Conservation (phyloP, 1,140 invertebrate species). For the Gonatopus flavifemur region DNA sequence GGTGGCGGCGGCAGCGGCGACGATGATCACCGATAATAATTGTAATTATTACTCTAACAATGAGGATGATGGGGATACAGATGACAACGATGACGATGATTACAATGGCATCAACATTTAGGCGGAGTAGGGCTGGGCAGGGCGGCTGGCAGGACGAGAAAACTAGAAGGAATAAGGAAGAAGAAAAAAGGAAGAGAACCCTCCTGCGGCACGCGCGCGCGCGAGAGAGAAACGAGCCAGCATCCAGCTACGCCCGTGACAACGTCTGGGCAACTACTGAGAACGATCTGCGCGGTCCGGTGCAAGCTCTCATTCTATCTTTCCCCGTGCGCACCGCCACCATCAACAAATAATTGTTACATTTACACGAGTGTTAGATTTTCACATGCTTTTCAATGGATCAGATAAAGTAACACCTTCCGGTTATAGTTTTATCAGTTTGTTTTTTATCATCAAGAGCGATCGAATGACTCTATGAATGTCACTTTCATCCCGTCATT, state of each 20-base stretch:
- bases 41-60: too few species aligned
- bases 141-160: slow-evolving; percentile 18
- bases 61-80: neutral
- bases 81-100: neutral
- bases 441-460: too few species aligned
- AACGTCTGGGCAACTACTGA: slow-evolving; percentile 52
- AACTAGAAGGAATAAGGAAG: slow-evolving; percentile 35
- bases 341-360: too few species aligned
- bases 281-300: slow-evolving; percentile 41
- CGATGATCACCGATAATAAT: neutral
- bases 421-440: too few species aligned
- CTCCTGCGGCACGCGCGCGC: slow-evolving; percentile 35
- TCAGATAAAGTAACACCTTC: too few species aligned
- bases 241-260: slow-evolving; percentile 51
- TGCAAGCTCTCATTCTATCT: slow-evolving; percentile 37
- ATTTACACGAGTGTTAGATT: too few species aligned
- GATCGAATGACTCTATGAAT: too few species aligned
- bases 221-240: slow-evolving; percentile 39
- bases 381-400: too few species aligned
- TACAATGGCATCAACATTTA: neutral
- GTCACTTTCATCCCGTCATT: too few species aligned
- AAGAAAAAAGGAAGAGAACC: slow-evolving; percentile 38
- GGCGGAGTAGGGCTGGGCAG: too few species aligned
- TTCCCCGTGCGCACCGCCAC: slow-evolving; percentile 28
- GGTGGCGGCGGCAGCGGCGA: slow-evolving; percentile 3